These are phyloP conservation scores for Habroteleia sp. DNA, from an alignment of 2,888 invertebrate species.

Conservation along the genomic window DNA sequence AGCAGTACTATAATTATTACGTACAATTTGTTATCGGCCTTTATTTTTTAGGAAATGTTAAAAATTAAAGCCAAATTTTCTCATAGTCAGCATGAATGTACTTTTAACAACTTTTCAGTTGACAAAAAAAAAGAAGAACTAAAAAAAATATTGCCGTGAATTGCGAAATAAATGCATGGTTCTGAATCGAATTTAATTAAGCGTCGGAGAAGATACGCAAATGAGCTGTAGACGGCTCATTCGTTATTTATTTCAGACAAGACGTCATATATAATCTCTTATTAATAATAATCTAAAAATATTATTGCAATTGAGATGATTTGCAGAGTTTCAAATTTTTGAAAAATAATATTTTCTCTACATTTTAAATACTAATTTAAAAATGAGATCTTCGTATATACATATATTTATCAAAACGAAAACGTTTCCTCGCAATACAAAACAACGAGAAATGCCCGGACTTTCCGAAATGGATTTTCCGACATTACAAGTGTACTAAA, in stretches of 20 bases:
- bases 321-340: too few relatives aligned
- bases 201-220: slow-evolving; percentile 36
- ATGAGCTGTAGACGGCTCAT: slow-evolving; percentile 15
- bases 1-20: slow-evolving; percentile 19
- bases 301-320: too few relatives aligned
- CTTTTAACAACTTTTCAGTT: slow-evolving; percentile 50
- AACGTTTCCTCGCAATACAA: slow-evolving; percentile 42
- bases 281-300: too few relatives aligned
- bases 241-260: slow-evolving; percentile 15
- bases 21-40: background rate
- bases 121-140: slow-evolving; percentile 2
- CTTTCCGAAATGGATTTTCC: slow-evolving; percentile 54
- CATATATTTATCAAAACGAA: too few relatives aligned
- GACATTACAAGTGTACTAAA: slow-evolving; percentile 25
- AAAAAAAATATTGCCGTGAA: slow-evolving; percentile 16
- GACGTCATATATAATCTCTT: too few relatives aligned
- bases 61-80: slow-evolving; percentile 16
- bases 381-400: too few relatives aligned
- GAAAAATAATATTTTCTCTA: too few relatives aligned
- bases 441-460: slow-evolving; percentile 38
- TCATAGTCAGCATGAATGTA: slow-evolving; percentile 58
- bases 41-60: slow-evolving; percentile 7
- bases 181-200: slow-evolving; percentile 57
- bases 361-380: too few relatives aligned
- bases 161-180: slow-evolving; percentile 30